Evolutionary conservation across 2,888 invertebrate species (phyloP), one percentile per base, ranked within the genome.

Genomic region (Brachyptera putata): DNA sequence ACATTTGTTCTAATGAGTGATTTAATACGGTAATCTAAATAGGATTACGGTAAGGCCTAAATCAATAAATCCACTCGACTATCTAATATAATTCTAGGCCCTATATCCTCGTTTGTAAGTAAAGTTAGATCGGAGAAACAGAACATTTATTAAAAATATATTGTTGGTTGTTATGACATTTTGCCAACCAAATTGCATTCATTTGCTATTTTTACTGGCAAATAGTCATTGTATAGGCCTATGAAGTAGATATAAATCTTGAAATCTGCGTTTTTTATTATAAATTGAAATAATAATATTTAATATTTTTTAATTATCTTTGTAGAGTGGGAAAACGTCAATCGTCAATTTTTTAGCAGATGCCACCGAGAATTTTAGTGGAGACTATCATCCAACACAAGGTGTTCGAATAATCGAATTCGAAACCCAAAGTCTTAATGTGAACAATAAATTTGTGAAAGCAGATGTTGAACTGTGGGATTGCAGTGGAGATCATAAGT

Each of bases 381-480:
- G 77, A 48, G 77, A 82, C 22, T 83, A 85, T 65, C 78, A 80
- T 65, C 83, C 89, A 1, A 89, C 89, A 0, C 83, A 85, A 73
- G 89, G 87, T 39, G 84, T 84, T 34, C 79, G 89, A 67, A 87
- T 90, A 67, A 77, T 90, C 13, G 90, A 90, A 71, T 89, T 89
- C 73, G 89, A 89, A 73, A 77, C 82, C 22, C 76, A 80, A 21
- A 81, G 81, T 67, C 70, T 86, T 4, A 80, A 77, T 66, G 74
- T 83, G 1, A 81, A 82, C 68, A 82, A 82, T 4, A 79, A 81
- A 68, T 73, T 73, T 49, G 71, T 74, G 9, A 83, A 81, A 67
- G 79, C 83, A 24, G 89, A 90, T 68, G 82, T 91, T 37, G 89
- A 91, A 74, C 73, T 90, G 49, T 89, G 89, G 89, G 89, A 90